Conservation (phyloP, 2,113 vertebrate species). For the Tyto alba region DNA sequence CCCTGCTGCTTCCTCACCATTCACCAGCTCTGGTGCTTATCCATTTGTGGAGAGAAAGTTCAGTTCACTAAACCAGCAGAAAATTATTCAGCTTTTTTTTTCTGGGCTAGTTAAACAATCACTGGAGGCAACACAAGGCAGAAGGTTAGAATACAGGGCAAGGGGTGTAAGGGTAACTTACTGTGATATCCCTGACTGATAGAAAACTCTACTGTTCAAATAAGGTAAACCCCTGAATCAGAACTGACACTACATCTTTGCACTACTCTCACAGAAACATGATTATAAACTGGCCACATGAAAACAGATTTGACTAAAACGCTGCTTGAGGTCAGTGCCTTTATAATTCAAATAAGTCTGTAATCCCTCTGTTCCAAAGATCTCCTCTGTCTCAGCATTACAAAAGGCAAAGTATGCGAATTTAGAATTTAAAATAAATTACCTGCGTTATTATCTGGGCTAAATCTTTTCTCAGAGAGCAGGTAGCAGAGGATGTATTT, state of each 20-base stretch:
- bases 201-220: neutral
- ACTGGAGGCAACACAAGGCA: neutral
- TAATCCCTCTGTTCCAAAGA: constrained; percentile 1
- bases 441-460: neutral
- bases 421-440: neutral
- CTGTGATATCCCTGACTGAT: neutral
- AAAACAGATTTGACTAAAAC: neutral
- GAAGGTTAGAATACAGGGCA: neutral
- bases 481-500: neutral
- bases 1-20: neutral
- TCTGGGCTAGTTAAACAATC: neutral
- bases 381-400: neutral
- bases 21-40: neutral
- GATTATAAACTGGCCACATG: neutral
- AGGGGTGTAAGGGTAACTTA: neutral
- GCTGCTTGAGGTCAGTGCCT: neutral
- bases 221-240: neutral
- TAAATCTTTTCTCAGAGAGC: neutral
- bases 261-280: neutral
- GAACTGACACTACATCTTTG: neutral
- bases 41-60: neutral
- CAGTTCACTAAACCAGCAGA: neutral
- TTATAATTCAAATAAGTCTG: constrained; percentile 23
- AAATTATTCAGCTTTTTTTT: neutral
- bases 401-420: neutral